Conservation (phyloP, 1,140 invertebrate genomes). For the Drosophila prosaltans region DNA sequence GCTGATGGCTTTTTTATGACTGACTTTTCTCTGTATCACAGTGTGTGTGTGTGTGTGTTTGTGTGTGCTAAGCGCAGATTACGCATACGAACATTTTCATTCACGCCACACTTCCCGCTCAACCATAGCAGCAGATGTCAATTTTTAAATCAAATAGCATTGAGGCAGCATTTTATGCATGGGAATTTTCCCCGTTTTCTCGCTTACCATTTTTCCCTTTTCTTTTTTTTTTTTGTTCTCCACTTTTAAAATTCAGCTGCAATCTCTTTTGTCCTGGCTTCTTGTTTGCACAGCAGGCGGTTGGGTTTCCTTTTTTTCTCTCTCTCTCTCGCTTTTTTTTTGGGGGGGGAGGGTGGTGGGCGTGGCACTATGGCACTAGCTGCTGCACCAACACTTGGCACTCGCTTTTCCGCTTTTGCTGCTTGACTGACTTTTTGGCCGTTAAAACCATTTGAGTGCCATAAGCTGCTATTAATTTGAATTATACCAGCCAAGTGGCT, state of each 20-base stretch:
- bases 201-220: constrained; percentile 5
- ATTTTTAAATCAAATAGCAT: constrained; percentile 44
- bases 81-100: constrained; percentile 65
- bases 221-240: constrained; percentile 1
- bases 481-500: constrained; percentile 63
- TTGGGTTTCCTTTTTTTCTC: constrained; percentile 8
- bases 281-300: constrained; percentile 60
- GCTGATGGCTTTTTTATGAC: constrained; percentile 76
- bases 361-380: constrained; percentile 15
- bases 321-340: too few species aligned
- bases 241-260: constrained; percentile 14
- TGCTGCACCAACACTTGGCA: constrained; percentile 52
- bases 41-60: constrained; percentile 43
- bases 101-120: neutral
- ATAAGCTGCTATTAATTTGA: constrained; percentile 81
- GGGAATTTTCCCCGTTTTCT: constrained; percentile 8
- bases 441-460: constrained; percentile 77
- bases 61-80: constrained; percentile 74
- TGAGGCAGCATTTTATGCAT: constrained; percentile 38
- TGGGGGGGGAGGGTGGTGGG: neutral
- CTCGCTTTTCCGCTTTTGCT: constrained; percentile 49
- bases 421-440: constrained; percentile 71
- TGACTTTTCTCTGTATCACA: constrained; percentile 59
- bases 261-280: constrained; percentile 8
- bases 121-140: constrained; percentile 34